phyloP scores from a whole-genome alignment of 2,888 invertebrate genomes.

The Horisme vitalbata region DNA sequence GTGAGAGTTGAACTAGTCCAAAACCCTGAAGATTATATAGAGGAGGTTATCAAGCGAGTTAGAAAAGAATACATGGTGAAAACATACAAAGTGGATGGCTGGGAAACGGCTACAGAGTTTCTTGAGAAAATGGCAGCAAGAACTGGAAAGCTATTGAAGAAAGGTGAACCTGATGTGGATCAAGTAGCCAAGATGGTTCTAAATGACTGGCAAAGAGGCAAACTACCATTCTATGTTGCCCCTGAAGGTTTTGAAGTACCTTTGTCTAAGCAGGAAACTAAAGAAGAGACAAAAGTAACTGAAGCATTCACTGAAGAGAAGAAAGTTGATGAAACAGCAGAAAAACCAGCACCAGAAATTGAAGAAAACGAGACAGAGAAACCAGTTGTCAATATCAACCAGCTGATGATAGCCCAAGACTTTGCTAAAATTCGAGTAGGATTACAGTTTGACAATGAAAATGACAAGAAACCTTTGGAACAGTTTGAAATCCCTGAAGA shows the following conservation, averaged over 20 bases:
- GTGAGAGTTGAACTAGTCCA: conserved; percentile 97
- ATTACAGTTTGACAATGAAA: conserved; percentile 85
- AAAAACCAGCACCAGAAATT: conserved; percentile 44
- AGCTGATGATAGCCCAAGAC: conserved; percentile 87
- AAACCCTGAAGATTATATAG: conserved; percentile 97
- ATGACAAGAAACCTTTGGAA: conserved; percentile 84
- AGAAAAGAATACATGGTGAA: conserved; percentile 93
- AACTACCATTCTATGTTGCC: conserved; percentile 95
- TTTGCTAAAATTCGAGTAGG: conserved; percentile 91
- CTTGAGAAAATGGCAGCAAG: conserved; percentile 94
- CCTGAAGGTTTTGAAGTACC: conserved; percentile 92
- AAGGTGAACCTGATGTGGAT: conserved; percentile 97
- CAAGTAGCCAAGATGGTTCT: conserved; percentile 96
- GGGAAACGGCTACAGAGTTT: conserved; percentile 93
- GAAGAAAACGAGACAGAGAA: conserved; percentile 50
- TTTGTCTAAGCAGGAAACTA: conserved; percentile 67
- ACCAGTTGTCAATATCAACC: conserved; percentile 62
- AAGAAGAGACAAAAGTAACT: conserved; percentile 42
- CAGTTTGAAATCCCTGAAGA: conserved; percentile 70
- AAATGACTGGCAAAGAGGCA: conserved; percentile 99
- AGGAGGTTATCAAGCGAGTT: conserved; percentile 92
- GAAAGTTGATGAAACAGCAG: conserved; percentile 42
- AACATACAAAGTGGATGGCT: conserved; percentile 93
- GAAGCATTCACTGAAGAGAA: conserved; percentile 40
- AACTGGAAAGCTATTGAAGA: conserved; percentile 95